Base-by-base conservation (phyloP, 1,140 invertebrate species). In the Rhagoletis zephyria region DNA sequence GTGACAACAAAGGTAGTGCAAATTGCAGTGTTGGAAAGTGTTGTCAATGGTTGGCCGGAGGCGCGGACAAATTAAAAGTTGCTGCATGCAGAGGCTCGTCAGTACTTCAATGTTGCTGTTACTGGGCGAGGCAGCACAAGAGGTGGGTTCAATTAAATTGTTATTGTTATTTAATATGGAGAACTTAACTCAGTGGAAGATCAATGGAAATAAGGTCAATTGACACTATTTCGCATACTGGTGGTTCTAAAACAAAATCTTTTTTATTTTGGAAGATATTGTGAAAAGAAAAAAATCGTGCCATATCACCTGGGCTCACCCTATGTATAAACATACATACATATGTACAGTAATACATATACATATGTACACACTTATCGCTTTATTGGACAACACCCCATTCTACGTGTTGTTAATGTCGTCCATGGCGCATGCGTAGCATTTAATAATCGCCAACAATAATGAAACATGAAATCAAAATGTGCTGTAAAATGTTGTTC, bases 371-470 rank as follows among this genome's bases (percentile, higher is more conserved):
- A 59, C 45, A 77, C 30, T 30, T 63, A 63, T 63, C 16, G 2
- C 61, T 81, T 81, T 81, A 81, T 81, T 81, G 74, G 74, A 51
- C 74, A 56, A 81, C 74, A 81, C 74, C 74, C 74, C 74, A 81
- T 51, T 19, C 45, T 51, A 48, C 74, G 48, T 56, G 74, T 51
- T 4, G 6, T 48, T 81, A 56, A 30, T 81, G 19, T 81, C 74
- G 48, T 48, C 74, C 48, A 45, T 19, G 59, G 74, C 74, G 74
- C 74, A 81, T 56, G 74, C 74, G 74, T n/a, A 59, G 74, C 74
- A 51, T 81, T 30, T 81, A 59, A 81, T 59, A 81, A 81, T 59
- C 48, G 74, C 19, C 48, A 30, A 56, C 74, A 81, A 81, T 56
- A 59, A 81, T 81, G 9, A 59, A 81, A 81, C 48, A 81, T 81